Percentiles rank a stretch among this genome's conserved stretches.
phyloP scores from a whole-genome alignment of 2,113 vertebrate genomes.

The Pollachius pollachius region DNA sequence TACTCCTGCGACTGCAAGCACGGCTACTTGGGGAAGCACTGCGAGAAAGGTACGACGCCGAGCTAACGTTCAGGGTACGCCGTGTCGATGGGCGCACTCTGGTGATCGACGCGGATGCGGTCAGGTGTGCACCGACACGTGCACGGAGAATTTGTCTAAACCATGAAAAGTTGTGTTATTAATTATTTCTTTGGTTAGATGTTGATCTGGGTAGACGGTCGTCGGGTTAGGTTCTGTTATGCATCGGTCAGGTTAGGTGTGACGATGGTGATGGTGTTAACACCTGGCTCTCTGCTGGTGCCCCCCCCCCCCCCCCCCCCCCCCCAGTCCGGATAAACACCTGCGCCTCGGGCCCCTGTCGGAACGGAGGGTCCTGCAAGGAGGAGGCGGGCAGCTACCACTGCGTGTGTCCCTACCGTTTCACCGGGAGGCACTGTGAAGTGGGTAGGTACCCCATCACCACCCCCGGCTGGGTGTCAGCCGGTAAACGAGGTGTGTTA shows the following conservation, averaged over 20 bases:
- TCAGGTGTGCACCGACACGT: too few species aligned
- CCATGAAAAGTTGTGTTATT: not conserved
- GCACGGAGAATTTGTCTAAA: not conserved
- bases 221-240: not conserved
- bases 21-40: slow-evolving; percentile 87
- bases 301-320: slow-evolving; percentile 62
- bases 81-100: too few species aligned
- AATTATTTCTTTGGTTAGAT: not conserved
- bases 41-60: slow-evolving; percentile 85
- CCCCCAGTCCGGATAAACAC: slow-evolving; percentile 85
- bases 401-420: slow-evolving; percentile 92
- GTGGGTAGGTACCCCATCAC: slow-evolving; percentile 77
- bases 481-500: too few species aligned
- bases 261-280: too few species aligned
- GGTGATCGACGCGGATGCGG: too few species aligned
- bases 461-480: too few species aligned
- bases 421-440: slow-evolving; percentile 95
- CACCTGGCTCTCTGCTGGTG: slow-evolving; percentile 18
- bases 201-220: too few species aligned
- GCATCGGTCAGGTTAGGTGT: too few species aligned
- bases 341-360: slow-evolving; percentile 86
- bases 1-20: slow-evolving; percentile 88
- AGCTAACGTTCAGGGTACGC: not conserved
- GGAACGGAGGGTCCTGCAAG: slow-evolving; percentile 91
- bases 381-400: slow-evolving; percentile 82